Evolutionary conservation across 2,113 vertebrate species (phyloP).

Genomic region (Suricata suricatta): DNA sequence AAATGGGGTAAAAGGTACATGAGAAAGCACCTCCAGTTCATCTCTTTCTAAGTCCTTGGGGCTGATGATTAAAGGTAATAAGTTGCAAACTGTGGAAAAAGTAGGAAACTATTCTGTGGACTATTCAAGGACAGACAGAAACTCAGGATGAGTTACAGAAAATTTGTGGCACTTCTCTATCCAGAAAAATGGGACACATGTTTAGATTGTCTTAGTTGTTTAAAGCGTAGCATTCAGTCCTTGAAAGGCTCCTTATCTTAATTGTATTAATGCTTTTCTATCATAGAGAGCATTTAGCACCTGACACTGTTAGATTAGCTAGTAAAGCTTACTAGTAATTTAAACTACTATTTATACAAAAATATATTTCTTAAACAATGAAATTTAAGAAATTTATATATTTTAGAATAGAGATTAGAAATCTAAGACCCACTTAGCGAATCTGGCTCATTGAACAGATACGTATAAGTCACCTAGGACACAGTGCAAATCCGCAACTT

Average conservation of each 20-base stretch:
- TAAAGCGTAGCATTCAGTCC: background rate
- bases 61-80: background rate
- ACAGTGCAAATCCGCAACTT: background rate
- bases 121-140: background rate
- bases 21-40: slow-evolving; percentile 5
- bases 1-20: background rate
- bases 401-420: background rate
- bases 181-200: background rate
- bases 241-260: background rate
- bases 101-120: background rate
- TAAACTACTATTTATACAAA: background rate
- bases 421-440: background rate
- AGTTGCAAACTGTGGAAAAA: slow-evolving; percentile 40
- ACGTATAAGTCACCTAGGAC: background rate
- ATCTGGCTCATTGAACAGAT: background rate
- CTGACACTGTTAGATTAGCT: background rate
- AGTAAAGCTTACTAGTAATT: background rate
- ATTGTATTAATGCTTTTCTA: background rate
- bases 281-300: background rate
- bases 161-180: background rate
- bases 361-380: background rate
- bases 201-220: background rate
- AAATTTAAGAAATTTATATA: background rate
- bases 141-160: background rate
- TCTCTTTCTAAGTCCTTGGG: background rate